Evolutionary conservation across 2,113 vertebrate genomes (phyloP), one percentile per base, ranked within the genome.

Genomic region (Sakesphorus luctuosus): DNA sequence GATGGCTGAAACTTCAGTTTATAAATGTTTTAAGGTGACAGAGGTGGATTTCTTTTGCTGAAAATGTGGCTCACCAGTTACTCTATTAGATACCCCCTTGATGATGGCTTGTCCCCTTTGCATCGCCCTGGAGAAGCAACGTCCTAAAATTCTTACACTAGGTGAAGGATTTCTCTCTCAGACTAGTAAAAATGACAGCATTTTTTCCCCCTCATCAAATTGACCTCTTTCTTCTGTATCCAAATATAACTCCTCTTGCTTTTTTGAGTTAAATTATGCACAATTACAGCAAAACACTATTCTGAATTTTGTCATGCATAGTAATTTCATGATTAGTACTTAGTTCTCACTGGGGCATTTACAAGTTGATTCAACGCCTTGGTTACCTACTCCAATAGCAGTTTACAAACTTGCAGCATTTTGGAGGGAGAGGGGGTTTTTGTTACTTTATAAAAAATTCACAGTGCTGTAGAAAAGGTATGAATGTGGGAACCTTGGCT

Each of bases 281-380:
- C 79, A 93, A 81, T 83, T 95, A 83, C 75, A 90, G 82, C 84
- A 96, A 94, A 95, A 96, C 74, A 81, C 52, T 95, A n/a, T 71
- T 90, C 95, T 77, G 85, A 88, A 56, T 90, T 96, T 84, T 93
- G 86, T 92, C 92, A 90, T 90, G 94, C 94, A 74, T 95, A 85
- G 82, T 95, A 90, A 95, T 97, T 90, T 85, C 78, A 44, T 82
- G 81, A 81, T 95, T 95, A 94, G 81, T 80, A 33, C 81, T 87
- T 90, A 44, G 59, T 94, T 80, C 88, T 36, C 75, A 83, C 75
- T 69, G 82, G 75, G 72, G 63, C 83, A 69, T 94, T 94, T 93
- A 91, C 58, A 53, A 87, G 78, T 85, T 94, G 81, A 91, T 96
- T 84, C 78, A 87, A 78, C 69, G 49, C 33, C 26, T 33, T 87